Percentiles rank a stretch among this genome's conserved stretches.
phyloP scores from a whole-genome alignment of 2,797 vertebrate species.

The Oreonectes daqikongensis region DNA sequence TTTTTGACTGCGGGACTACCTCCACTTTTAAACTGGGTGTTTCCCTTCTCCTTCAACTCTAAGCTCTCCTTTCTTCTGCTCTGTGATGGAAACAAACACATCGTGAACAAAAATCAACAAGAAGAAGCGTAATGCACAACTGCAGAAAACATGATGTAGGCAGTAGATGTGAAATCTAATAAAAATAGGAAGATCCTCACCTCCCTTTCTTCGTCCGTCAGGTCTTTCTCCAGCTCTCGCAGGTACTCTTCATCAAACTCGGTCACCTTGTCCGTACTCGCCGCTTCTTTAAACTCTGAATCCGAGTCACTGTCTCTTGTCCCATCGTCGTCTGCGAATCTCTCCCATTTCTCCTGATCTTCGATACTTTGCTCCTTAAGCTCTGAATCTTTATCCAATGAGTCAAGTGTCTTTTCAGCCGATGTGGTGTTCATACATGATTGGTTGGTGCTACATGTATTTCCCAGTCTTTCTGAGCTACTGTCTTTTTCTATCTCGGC shows the following conservation, averaged over 20 bases:
- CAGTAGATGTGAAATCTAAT: background rate
- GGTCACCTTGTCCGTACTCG: slow-evolving; percentile 53
- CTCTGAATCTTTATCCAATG: slow-evolving; percentile 13
- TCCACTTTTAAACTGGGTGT: slow-evolving; percentile 72
- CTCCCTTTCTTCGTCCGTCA: slow-evolving; percentile 91
- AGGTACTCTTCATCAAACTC: slow-evolving; percentile 87
- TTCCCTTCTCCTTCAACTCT: slow-evolving; percentile 71
- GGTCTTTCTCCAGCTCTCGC: slow-evolving; percentile 83
- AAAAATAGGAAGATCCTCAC: slow-evolving; percentile 68
- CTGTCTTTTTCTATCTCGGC: background rate
- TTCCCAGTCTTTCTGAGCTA: slow-evolving; percentile 19
- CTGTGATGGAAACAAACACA: slow-evolving; percentile 57
- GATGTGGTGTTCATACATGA: slow-evolving; percentile 13
- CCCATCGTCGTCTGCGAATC: slow-evolving; percentile 56
- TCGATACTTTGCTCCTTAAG: slow-evolving; percentile 31
- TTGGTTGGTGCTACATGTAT: background rate
- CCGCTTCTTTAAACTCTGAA: slow-evolving; percentile 66
- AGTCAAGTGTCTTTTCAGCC: slow-evolving; percentile 15
- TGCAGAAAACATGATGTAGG: background rate
- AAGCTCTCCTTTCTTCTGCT: slow-evolving; percentile 68
- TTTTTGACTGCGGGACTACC: slow-evolving; percentile 52
- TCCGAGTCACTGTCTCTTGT: slow-evolving; percentile 55
- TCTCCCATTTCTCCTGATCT: slow-evolving; percentile 62
- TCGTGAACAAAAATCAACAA: background rate
- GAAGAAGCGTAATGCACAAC: background rate